Percentiles rank a stretch among this genome's conserved stretches.
These are phyloP conservation scores for Patella depressa DNA, from an alignment of 2,888 invertebrate species.

Conservation along the genomic window DNA sequence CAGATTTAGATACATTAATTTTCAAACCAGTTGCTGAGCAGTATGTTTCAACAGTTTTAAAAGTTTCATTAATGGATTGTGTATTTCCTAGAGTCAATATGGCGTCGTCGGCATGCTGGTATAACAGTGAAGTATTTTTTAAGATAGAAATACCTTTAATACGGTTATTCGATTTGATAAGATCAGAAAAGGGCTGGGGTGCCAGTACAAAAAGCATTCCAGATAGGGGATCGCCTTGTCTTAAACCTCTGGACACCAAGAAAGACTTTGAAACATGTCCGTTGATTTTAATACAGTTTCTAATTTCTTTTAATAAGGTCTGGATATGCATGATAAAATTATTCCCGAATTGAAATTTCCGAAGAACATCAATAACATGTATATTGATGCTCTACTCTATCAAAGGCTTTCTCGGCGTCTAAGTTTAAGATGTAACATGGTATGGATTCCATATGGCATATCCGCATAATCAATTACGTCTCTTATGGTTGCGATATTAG, in stretches of 20 bases:
- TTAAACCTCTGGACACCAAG: too few relatives aligned
- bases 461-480: conserved; percentile 41
- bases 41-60: neutral
- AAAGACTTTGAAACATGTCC: too few relatives aligned
- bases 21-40: neutral
- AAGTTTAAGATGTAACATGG: too few relatives aligned
- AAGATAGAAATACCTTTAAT: neutral
- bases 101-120: conserved; percentile 3
- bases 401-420: too few relatives aligned
- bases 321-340: too few relatives aligned
- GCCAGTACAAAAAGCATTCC: neutral
- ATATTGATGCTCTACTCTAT: too few relatives aligned
- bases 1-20: neutral
- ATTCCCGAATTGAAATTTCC: too few relatives aligned
- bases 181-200: neutral
- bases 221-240: neutral
- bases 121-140: neutral
- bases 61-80: too few relatives aligned
- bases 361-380: too few relatives aligned
- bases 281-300: too few relatives aligned
- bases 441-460: conserved; percentile 7
- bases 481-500: conserved; percentile 39
- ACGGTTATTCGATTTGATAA: neutral
- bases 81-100: neutral
- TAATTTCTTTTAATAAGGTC: too few relatives aligned